phyloP scores from a whole-genome alignment of 2,888 invertebrate genomes.

The Pantelozetes paolii region DNA sequence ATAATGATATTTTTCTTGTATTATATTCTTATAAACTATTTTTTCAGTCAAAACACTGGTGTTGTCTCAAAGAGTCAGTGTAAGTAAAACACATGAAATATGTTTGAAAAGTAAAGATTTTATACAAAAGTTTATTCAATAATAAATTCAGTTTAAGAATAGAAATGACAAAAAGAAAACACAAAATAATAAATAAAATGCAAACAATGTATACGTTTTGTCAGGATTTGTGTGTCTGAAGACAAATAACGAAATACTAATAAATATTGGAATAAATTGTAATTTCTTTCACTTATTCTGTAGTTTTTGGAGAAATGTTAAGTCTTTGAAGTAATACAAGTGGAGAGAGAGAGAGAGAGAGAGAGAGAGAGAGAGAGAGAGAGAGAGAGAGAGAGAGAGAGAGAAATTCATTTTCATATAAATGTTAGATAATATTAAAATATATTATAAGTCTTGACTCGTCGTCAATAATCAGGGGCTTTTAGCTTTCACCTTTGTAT shows the following conservation, averaged over 20 bases:
- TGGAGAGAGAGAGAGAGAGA: not conserved
- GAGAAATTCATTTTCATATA: not conserved
- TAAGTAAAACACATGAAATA: slow-evolving; percentile 8
- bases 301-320: too few relatives aligned
- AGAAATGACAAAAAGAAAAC: not conserved
- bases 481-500: slow-evolving; percentile 6
- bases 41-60: too few relatives aligned
- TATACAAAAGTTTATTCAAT: not conserved
- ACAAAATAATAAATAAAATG: not conserved
- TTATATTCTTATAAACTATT: not conserved
- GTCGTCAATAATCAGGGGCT: too few relatives aligned
- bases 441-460: slow-evolving; percentile 14
- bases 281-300: not conserved
- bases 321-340: not conserved
- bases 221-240: not conserved
- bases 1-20: not conserved
- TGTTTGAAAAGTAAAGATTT: not conserved
- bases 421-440: slow-evolving; percentile 1
- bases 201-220: not conserved
- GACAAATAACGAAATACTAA: not conserved
- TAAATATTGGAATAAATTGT: not conserved
- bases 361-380: slow-evolving; percentile 10
- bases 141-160: not conserved
- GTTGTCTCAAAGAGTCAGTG: not conserved
- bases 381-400: not conserved